Conservation (phyloP, 2,113 vertebrate genomes). For the Synodontis membranacea region DNA sequence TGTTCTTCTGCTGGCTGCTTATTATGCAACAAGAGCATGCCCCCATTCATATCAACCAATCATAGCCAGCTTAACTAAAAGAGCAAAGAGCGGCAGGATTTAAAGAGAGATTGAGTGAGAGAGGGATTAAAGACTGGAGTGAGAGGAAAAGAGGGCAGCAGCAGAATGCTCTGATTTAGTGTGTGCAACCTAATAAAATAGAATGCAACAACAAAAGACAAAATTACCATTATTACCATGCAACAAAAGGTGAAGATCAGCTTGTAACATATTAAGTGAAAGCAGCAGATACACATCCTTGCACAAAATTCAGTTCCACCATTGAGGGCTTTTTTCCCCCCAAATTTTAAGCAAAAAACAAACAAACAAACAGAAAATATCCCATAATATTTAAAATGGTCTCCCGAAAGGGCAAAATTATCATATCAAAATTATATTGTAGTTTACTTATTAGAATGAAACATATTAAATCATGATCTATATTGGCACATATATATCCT, state of each 20-base stretch:
- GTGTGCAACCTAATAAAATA: background rate
- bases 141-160: background rate
- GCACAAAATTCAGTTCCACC: background rate
- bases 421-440: too few relatives aligned
- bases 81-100: conserved; percentile 44
- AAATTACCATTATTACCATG: background rate
- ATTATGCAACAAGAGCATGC: conserved; percentile 50
- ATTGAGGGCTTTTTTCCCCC: background rate
- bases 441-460: too few relatives aligned
- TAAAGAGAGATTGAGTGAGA: conserved; percentile 19
- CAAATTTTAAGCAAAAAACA: background rate
- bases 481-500: too few relatives aligned
- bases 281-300: background rate
- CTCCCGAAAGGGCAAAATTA: background rate
- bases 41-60: conserved; percentile 37
- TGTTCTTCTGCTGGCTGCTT: conserved; percentile 16
- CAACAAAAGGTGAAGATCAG: background rate
- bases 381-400: background rate
- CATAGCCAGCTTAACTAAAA: background rate
- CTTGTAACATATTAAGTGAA: background rate
- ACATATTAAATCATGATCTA: too few relatives aligned
- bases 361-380: too few relatives aligned
- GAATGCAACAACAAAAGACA: background rate
- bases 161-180: background rate
- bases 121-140: background rate